Base-by-base conservation (phyloP, 2,113 vertebrate genomes). In the Rana temporaria region DNA sequence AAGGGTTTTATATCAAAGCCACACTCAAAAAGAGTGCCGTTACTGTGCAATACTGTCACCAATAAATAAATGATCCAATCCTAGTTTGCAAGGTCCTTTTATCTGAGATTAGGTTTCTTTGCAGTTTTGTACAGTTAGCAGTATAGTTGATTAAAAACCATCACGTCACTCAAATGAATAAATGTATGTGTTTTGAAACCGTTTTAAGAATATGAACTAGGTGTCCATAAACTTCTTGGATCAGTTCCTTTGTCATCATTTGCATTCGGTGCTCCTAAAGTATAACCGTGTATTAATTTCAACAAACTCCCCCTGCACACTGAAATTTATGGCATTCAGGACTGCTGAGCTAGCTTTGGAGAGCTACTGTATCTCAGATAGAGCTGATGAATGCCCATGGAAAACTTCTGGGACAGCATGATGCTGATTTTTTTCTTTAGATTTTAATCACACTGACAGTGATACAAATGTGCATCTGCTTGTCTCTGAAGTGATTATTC, bases 271-370 rank as follows among this genome's bases (percentile, higher is more conserved):
- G 70, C 70, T 56, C 56, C 32, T 73, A 73, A 57, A 57, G 30
- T 73, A 53, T 73, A 53, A 57, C 55, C 70, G 52, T 73, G 22
- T 57, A 56, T 57, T 56, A 26, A 57, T 73, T 73, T 73, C 30
- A 48, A 72, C 69, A 26, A 72, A 73, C 70, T 73, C 70, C 70
- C 70, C 70, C 52, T 32, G 30, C 70, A 34, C 56, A 18, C 26
- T 34, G 1, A 56, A n/a, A 73, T 73, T 56, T 73, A 73, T 73
- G 9, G 16, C 70, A 24, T 17, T 32, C 69, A 57, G 24, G 32
- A 73, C 15, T 73, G 70, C 70, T 73, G 70, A 73, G 70, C 52
- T 73, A 22, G 68, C 68, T 70, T 53, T 56, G 70, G 24, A n/a
- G 53, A 32, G 70, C 17, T 57, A 57, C 70, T 19, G 24, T 26